Base-by-base conservation (phyloP, 2,888 invertebrate species). In the Metalampra italica region DNA sequence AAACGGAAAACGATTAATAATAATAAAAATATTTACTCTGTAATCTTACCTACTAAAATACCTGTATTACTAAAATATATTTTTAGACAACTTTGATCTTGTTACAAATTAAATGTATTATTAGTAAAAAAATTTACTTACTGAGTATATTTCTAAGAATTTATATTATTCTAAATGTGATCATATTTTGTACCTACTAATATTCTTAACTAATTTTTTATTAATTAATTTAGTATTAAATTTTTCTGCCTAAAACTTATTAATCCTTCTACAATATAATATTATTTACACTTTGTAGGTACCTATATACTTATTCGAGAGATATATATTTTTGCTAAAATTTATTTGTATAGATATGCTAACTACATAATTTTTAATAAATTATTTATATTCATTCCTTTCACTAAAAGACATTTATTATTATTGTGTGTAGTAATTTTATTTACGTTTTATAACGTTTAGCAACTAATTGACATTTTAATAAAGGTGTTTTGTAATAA, bases 351-450 rank as follows among this genome's bases (percentile, higher is more conserved):
- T n/a, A n/a, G n/a, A n/a, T n/a, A n/a, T n/a, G n/a, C n/a, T n/a
- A n/a, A n/a, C n/a, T n/a, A n/a, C n/a, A n/a, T n/a, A n/a, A n/a
- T 47, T 49, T 46, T 50, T 48, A 49, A 37, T 51, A 37, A 52
- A 58, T 54, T 73, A 32, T 15, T 15, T 69, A 65, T 69, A 69
- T 75, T 82, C 79, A 82, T 82, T 83, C 83, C 82, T 82, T 74
- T 68, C 55, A 77, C 77, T 81, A 81, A 83, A 83, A 83, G 82
- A 82, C 81, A 80, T 71, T 61, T 69, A 55, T 57, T 62, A 55
- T 62, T 62, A 59, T 61, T 60, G 67, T 65, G 65, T 56, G 55
- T 54, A 52, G 68, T 68, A 52, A n/a, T n/a, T 68, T 61, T 55
- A 51, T 62, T 59, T 49, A 54, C 48, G 53, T 55, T 53, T 50